A percentile compares a stretch with the other conserved stretches of the same genome.
phyloP scores from a whole-genome alignment of 2,797 vertebrate genomes.

The Tauraco hartlaubi region DNA sequence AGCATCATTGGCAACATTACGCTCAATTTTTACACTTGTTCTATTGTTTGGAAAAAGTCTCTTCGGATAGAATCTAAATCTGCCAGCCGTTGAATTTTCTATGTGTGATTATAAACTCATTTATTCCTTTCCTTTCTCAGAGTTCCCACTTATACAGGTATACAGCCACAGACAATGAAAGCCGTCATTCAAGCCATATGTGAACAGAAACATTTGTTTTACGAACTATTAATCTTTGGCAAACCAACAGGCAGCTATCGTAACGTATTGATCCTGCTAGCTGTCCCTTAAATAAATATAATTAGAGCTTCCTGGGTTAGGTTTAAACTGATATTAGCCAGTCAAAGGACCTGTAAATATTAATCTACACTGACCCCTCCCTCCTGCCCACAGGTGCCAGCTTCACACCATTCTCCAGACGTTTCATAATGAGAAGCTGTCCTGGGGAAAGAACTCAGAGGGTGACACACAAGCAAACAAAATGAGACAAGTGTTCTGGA shows the following conservation, averaged over 20 bases:
- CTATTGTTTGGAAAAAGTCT: background rate
- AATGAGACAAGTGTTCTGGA: conserved; percentile 15
- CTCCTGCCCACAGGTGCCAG: conserved; percentile 58
- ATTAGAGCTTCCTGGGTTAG: conserved; percentile 66
- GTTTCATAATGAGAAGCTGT: conserved; percentile 19
- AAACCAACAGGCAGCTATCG: conserved; percentile 69
- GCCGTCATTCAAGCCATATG: conserved; percentile 63
- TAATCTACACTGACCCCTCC: conserved; percentile 54
- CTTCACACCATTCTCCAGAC: conserved; percentile 65
- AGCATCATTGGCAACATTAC: background rate
- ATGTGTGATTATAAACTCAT: conserved; percentile 23
- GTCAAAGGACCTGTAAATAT: conserved; percentile 60
- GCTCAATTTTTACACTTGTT: background rate
- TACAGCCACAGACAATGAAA: conserved; percentile 48
- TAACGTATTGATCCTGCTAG: conserved; percentile 68
- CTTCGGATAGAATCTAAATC: background rate
- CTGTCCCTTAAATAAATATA: conserved; percentile 75
- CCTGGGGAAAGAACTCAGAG: background rate
- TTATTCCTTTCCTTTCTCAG: conserved; percentile 35
- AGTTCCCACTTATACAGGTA: background rate
- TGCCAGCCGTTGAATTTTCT: background rate
- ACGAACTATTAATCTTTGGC: conserved; percentile 73
- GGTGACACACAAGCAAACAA: conserved; percentile 15
- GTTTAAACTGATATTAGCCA: conserved; percentile 67
- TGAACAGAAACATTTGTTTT: conserved; percentile 72